These are phyloP conservation scores for Chelidonichthys spinosus DNA, from an alignment of 2,797 vertebrate species.

Conservation along the genomic window DNA sequence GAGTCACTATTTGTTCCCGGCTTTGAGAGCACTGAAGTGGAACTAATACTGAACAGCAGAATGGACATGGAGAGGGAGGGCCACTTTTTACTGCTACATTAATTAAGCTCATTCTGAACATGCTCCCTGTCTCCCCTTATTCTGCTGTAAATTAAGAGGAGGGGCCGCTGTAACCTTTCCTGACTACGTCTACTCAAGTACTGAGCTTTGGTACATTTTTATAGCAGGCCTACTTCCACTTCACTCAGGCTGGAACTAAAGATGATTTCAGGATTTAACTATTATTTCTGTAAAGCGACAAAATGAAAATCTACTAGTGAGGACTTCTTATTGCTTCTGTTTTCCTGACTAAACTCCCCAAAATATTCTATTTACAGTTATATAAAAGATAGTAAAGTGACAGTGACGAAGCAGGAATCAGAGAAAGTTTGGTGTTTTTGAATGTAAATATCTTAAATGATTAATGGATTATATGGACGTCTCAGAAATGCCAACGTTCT, in stretches of 20 bases:
- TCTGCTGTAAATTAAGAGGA: conserved; percentile 61
- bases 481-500: neutral
- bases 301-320: neutral
- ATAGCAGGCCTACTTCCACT: neutral
- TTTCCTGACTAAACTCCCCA: neutral
- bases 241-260: neutral
- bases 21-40: conserved; percentile 79
- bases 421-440: neutral
- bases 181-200: conserved; percentile 14
- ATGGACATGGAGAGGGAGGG: conserved; percentile 84
- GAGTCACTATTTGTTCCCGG: conserved; percentile 80
- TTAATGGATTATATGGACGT: neutral
- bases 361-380: neutral
- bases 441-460: neutral
- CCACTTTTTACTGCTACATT: conserved; percentile 89
- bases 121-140: conserved; percentile 65
- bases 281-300: neutral
- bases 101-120: conserved; percentile 88
- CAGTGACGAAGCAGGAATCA: neutral
- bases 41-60: conserved; percentile 87
- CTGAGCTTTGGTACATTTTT: neutral
- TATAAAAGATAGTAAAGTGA: neutral
- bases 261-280: neutral
- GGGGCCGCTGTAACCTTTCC: conserved; percentile 65
- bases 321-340: neutral